A percentile compares a stretch with the other conserved stretches of the same genome.
Conservation (phyloP, 2,888 invertebrate genomes). For the Zhuqinia jingwanae region DNA sequence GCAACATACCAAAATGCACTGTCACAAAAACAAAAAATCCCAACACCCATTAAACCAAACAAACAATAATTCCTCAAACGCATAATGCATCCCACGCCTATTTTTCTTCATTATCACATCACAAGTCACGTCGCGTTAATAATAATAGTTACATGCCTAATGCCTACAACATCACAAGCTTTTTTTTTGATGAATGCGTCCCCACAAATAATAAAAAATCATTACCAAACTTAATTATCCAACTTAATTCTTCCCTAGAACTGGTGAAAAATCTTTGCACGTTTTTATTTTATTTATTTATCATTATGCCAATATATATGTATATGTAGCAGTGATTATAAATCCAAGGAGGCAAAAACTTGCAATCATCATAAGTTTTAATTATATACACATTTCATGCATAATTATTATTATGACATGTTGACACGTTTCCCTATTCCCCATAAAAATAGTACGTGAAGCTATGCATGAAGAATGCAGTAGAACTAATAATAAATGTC, state of each 20-base stretch:
- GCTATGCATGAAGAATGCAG: background rate
- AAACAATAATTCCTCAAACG: slow-evolving; percentile 1
- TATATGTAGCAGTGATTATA: background rate
- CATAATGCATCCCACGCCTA: background rate
- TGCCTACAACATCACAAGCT: background rate
- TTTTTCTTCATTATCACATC: slow-evolving; percentile 23
- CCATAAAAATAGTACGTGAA: background rate
- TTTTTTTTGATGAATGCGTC: background rate
- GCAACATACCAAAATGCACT: too few species aligned
- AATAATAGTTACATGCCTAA: background rate
- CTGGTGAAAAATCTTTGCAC: slow-evolving; percentile 14
- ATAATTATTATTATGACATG: background rate
- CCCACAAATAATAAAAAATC: slow-evolving; percentile 26
- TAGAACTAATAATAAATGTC: slow-evolving; percentile 44
- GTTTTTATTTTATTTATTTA: slow-evolving; percentile 40
- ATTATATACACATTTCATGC: background rate
- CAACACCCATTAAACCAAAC: background rate
- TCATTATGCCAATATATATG: slow-evolving; percentile 20
- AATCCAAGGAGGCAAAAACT: slow-evolving; percentile 1
- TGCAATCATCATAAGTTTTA: slow-evolving; percentile 23
- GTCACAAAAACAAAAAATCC: background rate
- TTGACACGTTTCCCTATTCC: slow-evolving; percentile 38
- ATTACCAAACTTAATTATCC: slow-evolving; percentile 48
- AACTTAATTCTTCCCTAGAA: background rate
- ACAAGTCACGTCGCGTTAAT: slow-evolving; percentile 41